phyloP scores from a whole-genome alignment of 2,888 invertebrate species.

The Drosophila leonis region DNA sequence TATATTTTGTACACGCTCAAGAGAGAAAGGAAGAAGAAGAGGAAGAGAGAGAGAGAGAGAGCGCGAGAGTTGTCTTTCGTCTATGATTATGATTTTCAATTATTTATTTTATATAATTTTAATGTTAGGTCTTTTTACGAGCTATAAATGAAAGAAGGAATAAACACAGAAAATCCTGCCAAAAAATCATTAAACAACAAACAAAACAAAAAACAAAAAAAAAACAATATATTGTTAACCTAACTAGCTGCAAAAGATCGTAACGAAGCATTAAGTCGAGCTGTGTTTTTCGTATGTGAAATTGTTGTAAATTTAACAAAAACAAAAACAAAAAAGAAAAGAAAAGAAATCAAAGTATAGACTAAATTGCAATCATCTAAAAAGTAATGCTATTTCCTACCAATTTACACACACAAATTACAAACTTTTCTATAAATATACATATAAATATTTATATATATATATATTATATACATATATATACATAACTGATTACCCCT shows the following conservation, averaged over 20 bases:
- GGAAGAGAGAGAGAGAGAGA: not conserved
- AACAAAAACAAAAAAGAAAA: not conserved
- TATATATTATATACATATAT: slow-evolving; percentile 25
- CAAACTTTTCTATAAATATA: slow-evolving; percentile 41
- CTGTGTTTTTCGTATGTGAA: slow-evolving; percentile 58
- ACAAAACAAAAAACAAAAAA: not conserved
- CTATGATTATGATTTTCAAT: slow-evolving; percentile 74
- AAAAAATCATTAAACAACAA: slow-evolving; percentile 46
- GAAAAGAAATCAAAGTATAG: slow-evolving; percentile 51
- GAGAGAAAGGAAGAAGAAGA: not conserved
- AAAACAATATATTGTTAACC: slow-evolving; percentile 52
- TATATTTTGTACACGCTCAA: slow-evolving; percentile 55
- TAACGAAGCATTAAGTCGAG: slow-evolving; percentile 24
- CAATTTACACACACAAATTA: slow-evolving; percentile 53
- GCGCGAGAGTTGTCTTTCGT: slow-evolving; percentile 44
- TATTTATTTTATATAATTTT: slow-evolving; percentile 80
- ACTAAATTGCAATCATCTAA: slow-evolving; percentile 64
- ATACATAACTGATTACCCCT: slow-evolving; percentile 33
- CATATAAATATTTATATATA: slow-evolving; percentile 33
- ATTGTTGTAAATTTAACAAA: slow-evolving; percentile 73
- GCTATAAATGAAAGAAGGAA: slow-evolving; percentile 46
- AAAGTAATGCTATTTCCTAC: slow-evolving; percentile 53
- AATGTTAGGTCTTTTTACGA: slow-evolving; percentile 74
- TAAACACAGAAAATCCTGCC: slow-evolving; percentile 69
- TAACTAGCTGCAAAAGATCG: slow-evolving; percentile 69